Evolutionary conservation across 2,113 vertebrate species (phyloP).

Genomic region (Dipodomys stephensi): DNA sequence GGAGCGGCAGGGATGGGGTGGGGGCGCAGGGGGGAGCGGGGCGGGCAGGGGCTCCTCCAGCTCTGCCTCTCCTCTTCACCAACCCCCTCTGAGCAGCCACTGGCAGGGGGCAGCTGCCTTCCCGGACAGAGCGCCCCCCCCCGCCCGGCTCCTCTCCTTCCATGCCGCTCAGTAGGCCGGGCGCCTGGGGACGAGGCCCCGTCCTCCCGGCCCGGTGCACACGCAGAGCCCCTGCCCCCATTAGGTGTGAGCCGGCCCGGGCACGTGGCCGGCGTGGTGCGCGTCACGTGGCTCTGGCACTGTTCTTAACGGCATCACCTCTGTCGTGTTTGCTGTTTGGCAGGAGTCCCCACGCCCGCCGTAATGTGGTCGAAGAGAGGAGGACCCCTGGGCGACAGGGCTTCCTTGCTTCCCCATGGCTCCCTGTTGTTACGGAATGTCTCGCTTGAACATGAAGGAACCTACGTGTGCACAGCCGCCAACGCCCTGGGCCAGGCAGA

Average conservation of each 20-base stretch:
- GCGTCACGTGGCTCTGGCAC: neutral
- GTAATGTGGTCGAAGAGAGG: conserved; percentile 89
- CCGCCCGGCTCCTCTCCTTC: neutral
- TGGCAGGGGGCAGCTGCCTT: no score
- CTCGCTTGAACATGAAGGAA: conserved; percentile 87
- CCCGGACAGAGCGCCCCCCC: neutral
- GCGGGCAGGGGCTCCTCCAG: neutral
- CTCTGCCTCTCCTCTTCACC: neutral
- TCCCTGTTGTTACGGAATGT: conserved; percentile 90
- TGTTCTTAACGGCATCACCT: conserved; percentile 66
- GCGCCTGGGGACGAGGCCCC: no score
- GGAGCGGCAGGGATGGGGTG: no score
- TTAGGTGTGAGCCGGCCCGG: neutral
- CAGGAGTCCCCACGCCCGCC: conserved; percentile 91
- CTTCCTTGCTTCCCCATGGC: conserved; percentile 85
- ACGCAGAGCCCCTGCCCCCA: neutral
- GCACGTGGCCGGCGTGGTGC: neutral
- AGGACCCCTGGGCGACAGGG: conserved; percentile 68
- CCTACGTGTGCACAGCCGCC: conserved; percentile 89
- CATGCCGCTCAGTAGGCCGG: no score
- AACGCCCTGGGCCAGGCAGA: conserved; percentile 89
- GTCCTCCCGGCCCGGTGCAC: no score
- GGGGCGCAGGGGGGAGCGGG: no score
- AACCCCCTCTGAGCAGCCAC: neutral
- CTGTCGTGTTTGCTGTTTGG: conserved; percentile 64